A percentile compares a stretch with the other conserved stretches of the same genome.
Evolutionary conservation across 2,797 vertebrate species (phyloP).

Genomic region (Tapirus indicus): DNA sequence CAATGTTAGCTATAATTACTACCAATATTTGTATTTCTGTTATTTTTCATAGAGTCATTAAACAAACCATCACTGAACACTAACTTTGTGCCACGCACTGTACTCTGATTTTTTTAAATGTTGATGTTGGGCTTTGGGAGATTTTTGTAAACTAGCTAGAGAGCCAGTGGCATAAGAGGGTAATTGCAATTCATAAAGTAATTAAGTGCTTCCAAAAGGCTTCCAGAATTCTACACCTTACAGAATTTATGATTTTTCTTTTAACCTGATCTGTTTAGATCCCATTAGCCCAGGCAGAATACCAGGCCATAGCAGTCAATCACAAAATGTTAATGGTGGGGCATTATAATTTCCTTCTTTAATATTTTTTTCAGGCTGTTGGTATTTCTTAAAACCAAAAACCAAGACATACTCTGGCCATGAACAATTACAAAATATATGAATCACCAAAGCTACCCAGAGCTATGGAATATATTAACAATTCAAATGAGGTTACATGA

Average conservation of each 20-base stretch:
- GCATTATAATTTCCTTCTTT: constrained; percentile 37
- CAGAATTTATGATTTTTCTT: constrained; percentile 24
- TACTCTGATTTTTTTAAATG: constrained; percentile 12
- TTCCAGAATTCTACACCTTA: neutral
- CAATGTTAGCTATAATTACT: neutral
- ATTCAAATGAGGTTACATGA: neutral
- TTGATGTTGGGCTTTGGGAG: neutral
- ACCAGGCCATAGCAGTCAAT: neutral
- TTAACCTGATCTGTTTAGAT: constrained; percentile 5
- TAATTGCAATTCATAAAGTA: neutral
- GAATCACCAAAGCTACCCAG: constrained; percentile 17
- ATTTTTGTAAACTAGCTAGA: neutral
- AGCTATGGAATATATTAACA: neutral
- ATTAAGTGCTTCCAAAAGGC: neutral
- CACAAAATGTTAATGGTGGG: constrained; percentile 39
- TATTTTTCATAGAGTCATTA: constrained; percentile 20
- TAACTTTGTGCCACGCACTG: neutral
- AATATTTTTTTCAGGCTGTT: constrained; percentile 22
- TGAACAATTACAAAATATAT: constrained; percentile 12
- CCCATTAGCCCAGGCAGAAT: neutral
- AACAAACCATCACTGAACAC: neutral
- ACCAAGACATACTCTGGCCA: neutral
- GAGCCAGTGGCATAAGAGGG: neutral
- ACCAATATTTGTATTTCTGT: neutral
- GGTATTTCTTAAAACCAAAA: constrained; percentile 54